Evolutionary conservation across 2,113 vertebrate genomes (phyloP).

Genomic region (Rostratula benghalensis): DNA sequence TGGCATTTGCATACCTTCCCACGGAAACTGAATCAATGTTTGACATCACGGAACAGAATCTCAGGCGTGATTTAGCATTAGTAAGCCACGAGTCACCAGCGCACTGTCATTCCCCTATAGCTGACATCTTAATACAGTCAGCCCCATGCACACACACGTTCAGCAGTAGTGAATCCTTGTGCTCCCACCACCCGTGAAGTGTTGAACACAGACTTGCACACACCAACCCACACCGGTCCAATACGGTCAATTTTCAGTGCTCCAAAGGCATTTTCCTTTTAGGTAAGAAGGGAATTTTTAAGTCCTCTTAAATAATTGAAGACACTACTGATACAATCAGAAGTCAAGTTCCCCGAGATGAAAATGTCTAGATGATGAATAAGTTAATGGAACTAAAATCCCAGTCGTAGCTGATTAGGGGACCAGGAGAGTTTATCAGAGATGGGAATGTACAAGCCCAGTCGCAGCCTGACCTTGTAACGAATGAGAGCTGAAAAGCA

Average conservation of each 20-base stretch:
- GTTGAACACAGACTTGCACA: neutral
- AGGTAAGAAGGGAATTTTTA: slow-evolving; percentile 49
- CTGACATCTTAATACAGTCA: slow-evolving; percentile 58
- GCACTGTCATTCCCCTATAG: slow-evolving; percentile 28
- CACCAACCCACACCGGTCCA: neutral
- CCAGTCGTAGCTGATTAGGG: slow-evolving; percentile 63
- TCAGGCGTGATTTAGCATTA: slow-evolving; percentile 56
- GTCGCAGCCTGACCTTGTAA: slow-evolving; percentile 85
- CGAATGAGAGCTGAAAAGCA: slow-evolving; percentile 86
- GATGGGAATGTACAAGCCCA: slow-evolving; percentile 66
- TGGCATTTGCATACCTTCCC: slow-evolving; percentile 69
- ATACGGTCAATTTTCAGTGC: neutral
- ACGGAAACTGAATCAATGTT: slow-evolving; percentile 67
- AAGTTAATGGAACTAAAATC: slow-evolving; percentile 78
- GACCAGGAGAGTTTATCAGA: slow-evolving; percentile 66
- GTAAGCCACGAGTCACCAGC: slow-evolving; percentile 62
- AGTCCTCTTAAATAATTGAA: slow-evolving; percentile 71
- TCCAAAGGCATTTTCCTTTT: slow-evolving; percentile 35
- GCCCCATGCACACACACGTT: slow-evolving; percentile 13
- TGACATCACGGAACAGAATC: slow-evolving; percentile 66
- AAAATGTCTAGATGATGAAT: slow-evolving; percentile 74
- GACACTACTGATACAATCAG: slow-evolving; percentile 67
- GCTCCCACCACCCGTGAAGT: neutral
- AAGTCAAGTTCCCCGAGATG: slow-evolving; percentile 70
- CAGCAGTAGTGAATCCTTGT: neutral